These are phyloP conservation scores for Carettochelys insculpta DNA, from an alignment of 2,113 vertebrate species.

Conservation along the genomic window DNA sequence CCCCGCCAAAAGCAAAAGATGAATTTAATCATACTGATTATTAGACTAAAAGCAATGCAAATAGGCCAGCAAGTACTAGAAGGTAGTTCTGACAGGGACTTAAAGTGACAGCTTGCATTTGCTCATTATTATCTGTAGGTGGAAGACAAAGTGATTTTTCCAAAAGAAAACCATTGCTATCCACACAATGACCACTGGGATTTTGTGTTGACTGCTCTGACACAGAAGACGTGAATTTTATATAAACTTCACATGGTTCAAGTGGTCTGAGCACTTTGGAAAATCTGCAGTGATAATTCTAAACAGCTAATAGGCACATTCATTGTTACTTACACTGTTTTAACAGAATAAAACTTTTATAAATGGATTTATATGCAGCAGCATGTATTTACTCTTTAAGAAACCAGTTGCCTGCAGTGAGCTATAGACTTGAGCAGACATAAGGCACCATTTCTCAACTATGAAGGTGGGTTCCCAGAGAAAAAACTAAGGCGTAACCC, in stretches of 20 bases:
- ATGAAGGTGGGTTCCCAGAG: not conserved
- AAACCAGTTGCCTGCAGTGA: not conserved
- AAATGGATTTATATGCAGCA: slow-evolving; percentile 55
- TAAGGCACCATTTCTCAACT: not conserved
- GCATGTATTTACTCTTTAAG: not conserved
- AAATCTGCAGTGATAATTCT: slow-evolving; percentile 30
- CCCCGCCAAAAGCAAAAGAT: not conserved
- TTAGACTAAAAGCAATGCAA: not conserved
- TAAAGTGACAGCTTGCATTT: not conserved
- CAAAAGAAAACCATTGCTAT: not conserved
- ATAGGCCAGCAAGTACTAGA: not conserved
- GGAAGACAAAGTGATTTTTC: slow-evolving; percentile 12
- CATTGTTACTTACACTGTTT: not conserved
- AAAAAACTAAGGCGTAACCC: not conserved
- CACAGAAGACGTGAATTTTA: slow-evolving; percentile 27
- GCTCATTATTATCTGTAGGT: slow-evolving; percentile 12
- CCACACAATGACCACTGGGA: slow-evolving; percentile 11
- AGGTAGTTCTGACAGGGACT: not conserved
- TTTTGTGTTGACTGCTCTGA: not conserved
- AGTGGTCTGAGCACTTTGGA: not conserved
- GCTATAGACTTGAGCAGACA: not conserved
- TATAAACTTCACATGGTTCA: not conserved
- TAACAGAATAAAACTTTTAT: slow-evolving; percentile 50
- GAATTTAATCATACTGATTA: not conserved
- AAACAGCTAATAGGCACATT: slow-evolving; percentile 21